These are phyloP conservation scores for Neodontobutis hainanensis DNA, from an alignment of 2,113 vertebrate species.

Conservation along the genomic window DNA sequence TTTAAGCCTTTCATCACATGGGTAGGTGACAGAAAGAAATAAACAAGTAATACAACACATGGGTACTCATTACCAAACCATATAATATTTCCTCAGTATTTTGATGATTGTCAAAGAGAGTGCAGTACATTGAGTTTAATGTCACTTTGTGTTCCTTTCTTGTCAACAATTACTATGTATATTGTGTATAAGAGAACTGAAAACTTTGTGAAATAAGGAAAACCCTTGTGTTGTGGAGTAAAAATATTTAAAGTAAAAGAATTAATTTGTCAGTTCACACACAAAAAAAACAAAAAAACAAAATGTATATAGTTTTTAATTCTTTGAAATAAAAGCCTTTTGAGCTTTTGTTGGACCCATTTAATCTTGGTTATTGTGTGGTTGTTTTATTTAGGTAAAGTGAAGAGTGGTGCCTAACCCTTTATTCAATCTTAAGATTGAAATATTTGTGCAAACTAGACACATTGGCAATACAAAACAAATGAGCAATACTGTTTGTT, in stretches of 20 bases:
- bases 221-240: background rate
- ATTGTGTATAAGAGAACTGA: background rate
- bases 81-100: background rate
- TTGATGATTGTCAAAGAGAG: background rate
- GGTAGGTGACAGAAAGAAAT: background rate
- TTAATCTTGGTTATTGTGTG: too few species aligned
- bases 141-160: background rate
- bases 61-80: background rate
- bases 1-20: background rate
- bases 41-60: background rate
- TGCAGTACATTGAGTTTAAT: background rate
- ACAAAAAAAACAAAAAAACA: background rate
- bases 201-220: background rate
- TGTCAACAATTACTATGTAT: constrained; percentile 1
- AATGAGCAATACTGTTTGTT: background rate
- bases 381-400: too few species aligned
- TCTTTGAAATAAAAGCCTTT: background rate
- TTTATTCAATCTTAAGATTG: background rate
- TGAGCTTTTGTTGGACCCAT: too few species aligned
- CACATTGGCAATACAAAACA: background rate
- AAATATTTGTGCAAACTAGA: background rate
- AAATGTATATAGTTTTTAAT: constrained; percentile 9
- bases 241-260: background rate
- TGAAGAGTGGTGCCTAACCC: background rate
- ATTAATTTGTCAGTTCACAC: background rate